Evolutionary conservation across 2,888 invertebrate genomes (phyloP).

Genomic region (Torymus tubicola): DNA sequence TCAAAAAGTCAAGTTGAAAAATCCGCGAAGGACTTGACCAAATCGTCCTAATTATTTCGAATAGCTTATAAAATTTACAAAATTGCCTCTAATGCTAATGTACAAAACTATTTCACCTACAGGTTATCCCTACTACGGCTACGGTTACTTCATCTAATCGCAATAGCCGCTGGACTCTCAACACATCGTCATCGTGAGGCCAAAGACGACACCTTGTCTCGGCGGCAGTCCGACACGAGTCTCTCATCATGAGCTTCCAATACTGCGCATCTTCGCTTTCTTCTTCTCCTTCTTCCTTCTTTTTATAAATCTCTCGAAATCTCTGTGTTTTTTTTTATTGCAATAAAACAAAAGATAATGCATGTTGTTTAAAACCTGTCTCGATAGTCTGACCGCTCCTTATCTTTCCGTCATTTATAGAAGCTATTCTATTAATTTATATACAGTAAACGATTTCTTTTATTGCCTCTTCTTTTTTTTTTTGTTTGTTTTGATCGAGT

Average conservation of each 20-base stretch:
- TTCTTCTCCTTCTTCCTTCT: constrained; percentile 4
- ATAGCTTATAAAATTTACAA: too few relatives aligned
- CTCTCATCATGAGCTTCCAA: constrained; percentile 25
- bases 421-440: neutral
- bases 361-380: constrained; percentile 7
- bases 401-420: neutral
- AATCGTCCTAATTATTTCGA: too few relatives aligned
- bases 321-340: neutral
- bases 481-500: too few relatives aligned
- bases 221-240: constrained; percentile 52
- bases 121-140: constrained; percentile 66
- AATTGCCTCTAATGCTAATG: neutral
- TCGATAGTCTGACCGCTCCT: neutral
- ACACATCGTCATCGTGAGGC: constrained; percentile 16
- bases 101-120: constrained; percentile 29
- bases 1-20: too few relatives aligned
- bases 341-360: constrained; percentile 37
- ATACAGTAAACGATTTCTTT: too few relatives aligned
- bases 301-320: constrained; percentile 25
- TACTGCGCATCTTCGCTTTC: neutral
- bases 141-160: constrained; percentile 40
- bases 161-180: neutral
- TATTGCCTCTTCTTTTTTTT: too few relatives aligned
- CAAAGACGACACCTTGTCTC: constrained; percentile 19
- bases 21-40: too few relatives aligned